Conservation (phyloP, 2,888 invertebrate genomes). For the Cloeon dipterum region DNA sequence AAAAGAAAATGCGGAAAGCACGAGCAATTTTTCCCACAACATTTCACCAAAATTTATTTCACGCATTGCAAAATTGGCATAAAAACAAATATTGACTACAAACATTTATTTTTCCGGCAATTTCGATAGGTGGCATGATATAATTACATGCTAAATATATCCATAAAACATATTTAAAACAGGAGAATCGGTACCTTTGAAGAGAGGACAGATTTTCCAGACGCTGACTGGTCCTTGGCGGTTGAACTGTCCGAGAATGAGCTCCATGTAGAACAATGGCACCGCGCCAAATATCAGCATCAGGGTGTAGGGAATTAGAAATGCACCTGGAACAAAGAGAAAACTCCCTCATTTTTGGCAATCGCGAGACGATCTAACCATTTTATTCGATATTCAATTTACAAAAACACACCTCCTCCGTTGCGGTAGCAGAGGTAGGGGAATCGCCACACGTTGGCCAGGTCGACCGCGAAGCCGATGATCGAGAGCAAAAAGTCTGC, state of each 20-base stretch:
- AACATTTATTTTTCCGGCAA: no score
- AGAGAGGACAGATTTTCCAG: conserved; percentile 65
- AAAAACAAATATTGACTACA: no score
- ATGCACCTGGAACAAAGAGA: conserved; percentile 33
- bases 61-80: no score
- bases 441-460: conserved; percentile 72
- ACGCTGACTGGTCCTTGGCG: conserved; percentile 51
- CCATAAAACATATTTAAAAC: background rate
- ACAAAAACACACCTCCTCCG: conserved; percentile 57
- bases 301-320: conserved; percentile 48
- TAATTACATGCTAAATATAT: no score
- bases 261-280: conserved; percentile 57
- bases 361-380: background rate
- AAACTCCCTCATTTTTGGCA: no score
- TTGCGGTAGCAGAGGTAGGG: conserved; percentile 57
- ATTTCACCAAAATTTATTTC: no score
- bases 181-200: conserved; percentile 35
- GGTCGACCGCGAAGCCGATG: conserved; percentile 64
- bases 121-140: no score
- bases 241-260: conserved; percentile 53
- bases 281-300: conserved; percentile 55
- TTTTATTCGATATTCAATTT: no score
- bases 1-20: no score
- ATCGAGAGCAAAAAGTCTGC: conserved; percentile 62
- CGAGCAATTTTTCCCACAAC: no score